These are phyloP conservation scores for Hyles euphorbiae DNA, from an alignment of 1,140 invertebrate species.

Conservation along the genomic window DNA sequence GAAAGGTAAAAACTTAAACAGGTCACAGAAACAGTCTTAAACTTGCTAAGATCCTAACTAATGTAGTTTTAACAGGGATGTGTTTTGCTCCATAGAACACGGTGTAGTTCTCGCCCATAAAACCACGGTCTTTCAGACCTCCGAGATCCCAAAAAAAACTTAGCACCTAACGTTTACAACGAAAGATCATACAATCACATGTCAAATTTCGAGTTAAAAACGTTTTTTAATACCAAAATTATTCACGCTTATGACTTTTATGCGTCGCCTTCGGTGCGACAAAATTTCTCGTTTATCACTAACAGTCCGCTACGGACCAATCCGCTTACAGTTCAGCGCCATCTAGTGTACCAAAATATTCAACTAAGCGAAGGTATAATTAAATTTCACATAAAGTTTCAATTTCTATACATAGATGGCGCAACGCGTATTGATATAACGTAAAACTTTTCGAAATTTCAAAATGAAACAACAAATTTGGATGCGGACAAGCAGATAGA, in stretches of 20 bases:
- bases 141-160: slow-evolving; percentile 62
- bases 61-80: slow-evolving; percentile 72
- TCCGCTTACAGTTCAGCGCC: not conserved
- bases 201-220: slow-evolving; percentile 43
- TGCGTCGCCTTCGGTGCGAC: slow-evolving; percentile 17
- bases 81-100: slow-evolving; percentile 73
- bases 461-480: too few relatives aligned
- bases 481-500: slow-evolving; percentile 3
- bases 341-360: too few relatives aligned
- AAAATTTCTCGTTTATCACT: slow-evolving; percentile 3
- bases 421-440: not conserved
- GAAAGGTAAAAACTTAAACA: slow-evolving; percentile 71
- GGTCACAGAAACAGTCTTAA: slow-evolving; percentile 75
- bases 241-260: slow-evolving; percentile 53
- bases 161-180: slow-evolving; percentile 52
- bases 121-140: slow-evolving; percentile 38
- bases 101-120: slow-evolving; percentile 54
- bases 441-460: too few relatives aligned
- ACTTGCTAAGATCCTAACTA: slow-evolving; percentile 73
- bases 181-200: slow-evolving; percentile 65
- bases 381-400: slow-evolving; percentile 1
- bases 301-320: not conserved
- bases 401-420: slow-evolving; percentile 1
- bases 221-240: slow-evolving; percentile 50
- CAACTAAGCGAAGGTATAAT: not conserved